Base-by-base conservation (phyloP, 2,888 invertebrate genomes). In the Willowsia nigromaculata region DNA sequence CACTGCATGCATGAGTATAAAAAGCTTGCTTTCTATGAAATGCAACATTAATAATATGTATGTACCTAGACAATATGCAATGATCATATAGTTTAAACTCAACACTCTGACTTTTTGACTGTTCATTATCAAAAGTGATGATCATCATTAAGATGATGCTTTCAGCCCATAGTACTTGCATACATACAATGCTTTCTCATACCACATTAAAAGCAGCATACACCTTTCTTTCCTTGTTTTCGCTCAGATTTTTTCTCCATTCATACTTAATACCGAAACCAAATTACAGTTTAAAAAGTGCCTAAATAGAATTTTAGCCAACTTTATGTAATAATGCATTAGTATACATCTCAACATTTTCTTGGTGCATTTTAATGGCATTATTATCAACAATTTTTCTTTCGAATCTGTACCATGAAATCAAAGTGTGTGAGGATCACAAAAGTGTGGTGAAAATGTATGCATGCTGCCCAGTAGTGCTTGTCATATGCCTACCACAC, bases 51-150 rank as follows among this genome's bases (percentile, higher is more conserved):
- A 22, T 11, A 56, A 18, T 56, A 4, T 56, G 56, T 6, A 56
- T 56, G 1, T 22, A 22, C 2, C 3, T 22, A 11, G 22, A 56
- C 2, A 3, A 18, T 15, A 5, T 33, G 62, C 11, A 15, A 62
- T 62, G 62, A 62, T 65, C n/a, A 65, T 65, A n/a, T 65, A 40
- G n/a, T n/a, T n/a, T n/a, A n/a, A n/a, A 40, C 40, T 71, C 68
- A 40, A 22, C 68, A 3, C 65, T 65, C 40, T 71, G 40, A 71
- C 37, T 71, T 71, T 71, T 40, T 71, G 68, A 40, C 40, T 40
- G 68, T 71, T 71, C 68, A 71, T 71, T 71, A 71, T 71, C 22
- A 71, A 22, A 18, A 4, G 22, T 40, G 37, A 71, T 40, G 40
- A 40, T 71, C 40, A 65, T 33, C n/a, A 33, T n/a, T 1, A 65